Percentiles rank a stretch among this genome's conserved stretches.
Evolutionary conservation across 2,113 vertebrate species (phyloP).

Genomic region (Lepus americanus): DNA sequence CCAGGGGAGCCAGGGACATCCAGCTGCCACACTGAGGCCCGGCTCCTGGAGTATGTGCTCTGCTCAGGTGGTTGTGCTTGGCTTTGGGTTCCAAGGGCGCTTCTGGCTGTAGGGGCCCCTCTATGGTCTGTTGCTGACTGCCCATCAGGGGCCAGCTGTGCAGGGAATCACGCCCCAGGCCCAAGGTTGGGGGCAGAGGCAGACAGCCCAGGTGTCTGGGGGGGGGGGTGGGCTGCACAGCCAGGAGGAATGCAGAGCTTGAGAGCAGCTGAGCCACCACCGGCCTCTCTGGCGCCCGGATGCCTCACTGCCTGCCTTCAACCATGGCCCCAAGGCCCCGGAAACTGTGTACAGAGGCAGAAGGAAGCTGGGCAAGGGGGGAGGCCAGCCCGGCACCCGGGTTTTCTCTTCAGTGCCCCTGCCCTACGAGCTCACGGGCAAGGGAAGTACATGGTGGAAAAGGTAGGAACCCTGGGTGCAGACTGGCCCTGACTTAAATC

Average conservation of each 20-base stretch:
- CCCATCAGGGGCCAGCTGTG: background rate
- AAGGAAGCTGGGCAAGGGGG: background rate
- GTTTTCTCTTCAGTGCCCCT: background rate
- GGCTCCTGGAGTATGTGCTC: constrained; percentile 10
- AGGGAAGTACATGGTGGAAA: background rate
- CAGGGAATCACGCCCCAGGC: background rate
- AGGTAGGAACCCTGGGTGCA: background rate
- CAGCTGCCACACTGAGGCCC: background rate
- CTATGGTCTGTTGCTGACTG: background rate
- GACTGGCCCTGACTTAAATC: background rate
- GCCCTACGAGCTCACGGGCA: background rate
- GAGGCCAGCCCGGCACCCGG: background rate
- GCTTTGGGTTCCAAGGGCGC: background rate
- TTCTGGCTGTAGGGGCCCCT: background rate
- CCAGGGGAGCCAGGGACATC: background rate
- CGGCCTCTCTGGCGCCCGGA: background rate
- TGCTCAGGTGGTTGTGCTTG: background rate
- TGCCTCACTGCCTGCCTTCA: background rate
- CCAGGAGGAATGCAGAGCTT: background rate
- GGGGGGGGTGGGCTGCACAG: background rate
- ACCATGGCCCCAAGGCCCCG: background rate
- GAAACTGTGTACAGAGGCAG: background rate
- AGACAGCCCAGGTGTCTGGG: background rate
- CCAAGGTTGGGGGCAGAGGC: background rate
- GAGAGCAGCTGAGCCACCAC: background rate